Evolutionary conservation across 1,140 invertebrate species (phyloP).

Genomic region (Tetramorium alpestre): DNA sequence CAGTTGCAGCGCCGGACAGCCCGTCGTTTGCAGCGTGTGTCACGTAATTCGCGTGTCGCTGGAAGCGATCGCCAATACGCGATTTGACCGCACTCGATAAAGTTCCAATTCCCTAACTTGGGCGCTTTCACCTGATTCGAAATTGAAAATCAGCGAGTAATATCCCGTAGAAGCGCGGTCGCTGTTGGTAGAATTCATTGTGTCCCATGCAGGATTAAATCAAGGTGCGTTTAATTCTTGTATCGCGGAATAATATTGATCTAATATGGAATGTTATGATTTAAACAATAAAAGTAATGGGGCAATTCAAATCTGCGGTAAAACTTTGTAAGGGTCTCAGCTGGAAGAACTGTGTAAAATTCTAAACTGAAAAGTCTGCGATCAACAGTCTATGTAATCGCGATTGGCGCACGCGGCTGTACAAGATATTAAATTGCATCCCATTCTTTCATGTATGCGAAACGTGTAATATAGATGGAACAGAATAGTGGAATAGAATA

Average conservation of each 20-base stretch:
- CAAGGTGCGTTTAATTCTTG: not conserved
- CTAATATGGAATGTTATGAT: not conserved
- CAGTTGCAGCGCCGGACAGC: not conserved
- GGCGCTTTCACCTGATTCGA: not conserved
- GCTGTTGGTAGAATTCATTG: not conserved
- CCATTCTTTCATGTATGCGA: not conserved
- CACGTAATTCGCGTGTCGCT: conserved; percentile 19
- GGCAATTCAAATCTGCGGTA: not conserved
- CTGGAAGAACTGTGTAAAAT: not conserved
- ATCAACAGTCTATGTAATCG: not conserved
- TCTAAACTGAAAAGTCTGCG: not conserved
- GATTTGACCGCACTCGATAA: conserved; percentile 11
- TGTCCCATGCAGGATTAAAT: not conserved
- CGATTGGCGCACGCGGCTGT: not conserved
- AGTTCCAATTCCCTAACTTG: not conserved
- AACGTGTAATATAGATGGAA: not conserved
- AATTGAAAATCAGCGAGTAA: conserved; percentile 1
- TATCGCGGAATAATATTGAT: not conserved
- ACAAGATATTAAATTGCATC: not conserved
- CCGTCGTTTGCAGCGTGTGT: conserved; percentile 3
- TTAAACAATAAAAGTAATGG: not conserved
- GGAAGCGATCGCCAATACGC: conserved; percentile 19
- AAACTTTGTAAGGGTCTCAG: not conserved
- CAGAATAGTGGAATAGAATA: not conserved
- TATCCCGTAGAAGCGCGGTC: not conserved